Conservation (phyloP, 2,888 invertebrate genomes). For the Plebejus anna region DNA sequence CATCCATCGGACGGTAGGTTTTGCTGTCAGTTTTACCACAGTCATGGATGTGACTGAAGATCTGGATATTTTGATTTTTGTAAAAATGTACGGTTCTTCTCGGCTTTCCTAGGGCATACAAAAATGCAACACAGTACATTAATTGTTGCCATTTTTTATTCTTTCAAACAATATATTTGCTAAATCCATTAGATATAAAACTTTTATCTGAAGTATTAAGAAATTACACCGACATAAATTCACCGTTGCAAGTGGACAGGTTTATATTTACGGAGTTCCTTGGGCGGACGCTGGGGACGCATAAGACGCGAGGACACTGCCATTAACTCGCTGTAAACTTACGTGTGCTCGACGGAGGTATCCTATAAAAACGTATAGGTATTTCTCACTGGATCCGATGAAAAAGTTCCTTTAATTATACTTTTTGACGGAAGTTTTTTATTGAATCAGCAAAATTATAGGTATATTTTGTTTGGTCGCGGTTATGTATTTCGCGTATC, state of each 20-base stretch:
- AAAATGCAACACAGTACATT: too few relatives aligned
- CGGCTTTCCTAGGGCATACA: too few relatives aligned
- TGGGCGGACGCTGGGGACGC: conserved; percentile 37
- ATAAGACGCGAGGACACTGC: conserved; percentile 30
- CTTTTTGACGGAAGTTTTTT: neutral
- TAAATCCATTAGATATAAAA: neutral
- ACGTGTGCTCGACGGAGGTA: conserved; percentile 21
- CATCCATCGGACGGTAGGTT: too few relatives aligned
- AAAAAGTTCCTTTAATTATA: neutral
- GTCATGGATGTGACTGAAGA: too few relatives aligned
- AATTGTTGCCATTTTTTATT: too few relatives aligned
- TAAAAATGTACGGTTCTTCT: too few relatives aligned
- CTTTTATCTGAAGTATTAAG: conserved; percentile 10
- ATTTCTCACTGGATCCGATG: neutral
- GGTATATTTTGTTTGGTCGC: too few relatives aligned
- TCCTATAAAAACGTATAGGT: neutral
- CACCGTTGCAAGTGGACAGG: conserved; percentile 17
- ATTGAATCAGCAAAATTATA: neutral
- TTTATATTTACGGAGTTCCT: conserved; percentile 22
- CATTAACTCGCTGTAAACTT: conserved; percentile 31
- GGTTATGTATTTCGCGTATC: too few relatives aligned
- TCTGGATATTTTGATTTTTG: too few relatives aligned
- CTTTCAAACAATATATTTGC: neutral
- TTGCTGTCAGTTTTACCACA: too few relatives aligned
- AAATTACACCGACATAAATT: conserved; percentile 19